Conservation (phyloP, 2,113 vertebrate genomes). For the Psittacula cyanocephala region DNA sequence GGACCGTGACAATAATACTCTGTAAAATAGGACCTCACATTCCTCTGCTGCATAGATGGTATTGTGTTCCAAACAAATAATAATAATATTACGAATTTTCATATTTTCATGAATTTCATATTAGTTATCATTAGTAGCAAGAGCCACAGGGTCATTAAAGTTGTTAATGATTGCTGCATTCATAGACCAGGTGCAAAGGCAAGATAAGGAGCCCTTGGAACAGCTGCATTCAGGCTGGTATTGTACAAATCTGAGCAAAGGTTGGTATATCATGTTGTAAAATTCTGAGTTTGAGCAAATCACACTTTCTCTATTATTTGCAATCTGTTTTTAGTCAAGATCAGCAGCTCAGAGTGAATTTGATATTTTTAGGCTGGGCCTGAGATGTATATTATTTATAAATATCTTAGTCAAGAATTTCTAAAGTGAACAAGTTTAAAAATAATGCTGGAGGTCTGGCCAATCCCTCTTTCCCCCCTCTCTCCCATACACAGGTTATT, state of each 20-base stretch:
- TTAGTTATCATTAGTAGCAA: background rate
- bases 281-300: background rate
- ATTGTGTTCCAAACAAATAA: slow-evolving; percentile 2
- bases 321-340: background rate
- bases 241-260: background rate
- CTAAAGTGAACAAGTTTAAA: background rate
- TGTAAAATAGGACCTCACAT: background rate
- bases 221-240: background rate
- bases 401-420: background rate
- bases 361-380: background rate
- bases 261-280: background rate
- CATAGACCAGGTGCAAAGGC: slow-evolving; percentile 3
- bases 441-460: background rate
- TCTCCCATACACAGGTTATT: background rate
- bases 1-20: background rate
- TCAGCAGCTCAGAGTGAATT: background rate
- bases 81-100: background rate
- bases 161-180: slow-evolving; percentile 18
- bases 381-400: background rate
- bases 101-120: background rate
- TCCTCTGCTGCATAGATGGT: background rate
- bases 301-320: background rate
- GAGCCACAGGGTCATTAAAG: background rate
- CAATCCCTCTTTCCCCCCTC: background rate
- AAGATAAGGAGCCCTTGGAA: slow-evolving; percentile 25